A percentile compares a stretch with the other conserved stretches of the same genome.
Evolutionary conservation across 2,888 invertebrate species (phyloP).

Genomic region (Muschampia plurimacula): DNA sequence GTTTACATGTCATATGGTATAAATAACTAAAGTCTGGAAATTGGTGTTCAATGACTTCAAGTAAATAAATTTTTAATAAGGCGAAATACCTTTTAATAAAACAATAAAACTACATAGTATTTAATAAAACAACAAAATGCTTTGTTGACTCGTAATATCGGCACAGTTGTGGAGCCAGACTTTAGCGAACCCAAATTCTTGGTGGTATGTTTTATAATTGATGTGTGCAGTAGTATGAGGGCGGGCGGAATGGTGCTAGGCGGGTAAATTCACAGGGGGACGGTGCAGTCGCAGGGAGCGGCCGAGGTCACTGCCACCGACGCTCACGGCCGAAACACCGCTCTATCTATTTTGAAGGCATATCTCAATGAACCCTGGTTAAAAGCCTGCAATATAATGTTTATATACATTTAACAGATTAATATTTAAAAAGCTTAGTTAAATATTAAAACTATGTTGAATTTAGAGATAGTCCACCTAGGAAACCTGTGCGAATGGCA

Average conservation of each 20-base stretch:
- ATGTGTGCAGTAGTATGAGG: constrained; percentile 46
- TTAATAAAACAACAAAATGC: not conserved
- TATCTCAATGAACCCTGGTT: constrained; percentile 64
- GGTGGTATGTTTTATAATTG: constrained; percentile 38
- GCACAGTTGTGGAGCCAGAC: constrained; percentile 17
- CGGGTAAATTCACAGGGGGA: constrained; percentile 47
- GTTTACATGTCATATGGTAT: too few species aligned
- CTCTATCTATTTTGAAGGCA: constrained; percentile 73
- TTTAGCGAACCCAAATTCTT: constrained; percentile 33
- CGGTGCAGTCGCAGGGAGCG: constrained; percentile 81
- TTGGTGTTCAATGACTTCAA: too few species aligned
- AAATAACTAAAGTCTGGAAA: too few species aligned
- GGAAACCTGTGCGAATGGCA: too few species aligned
- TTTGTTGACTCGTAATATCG: constrained; percentile 6
- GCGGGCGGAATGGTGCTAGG: constrained; percentile 39
- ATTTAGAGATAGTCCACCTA: too few species aligned
- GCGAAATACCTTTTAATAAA: too few species aligned
- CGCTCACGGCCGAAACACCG: constrained; percentile 73
- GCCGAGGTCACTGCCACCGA: constrained; percentile 87
- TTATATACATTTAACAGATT: too few species aligned
- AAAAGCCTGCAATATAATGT: constrained; percentile 13
- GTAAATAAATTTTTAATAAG: too few species aligned
- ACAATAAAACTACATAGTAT: too few species aligned
- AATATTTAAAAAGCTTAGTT: too few species aligned
- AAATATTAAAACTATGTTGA: too few species aligned